phyloP scores from a whole-genome alignment of 2,113 vertebrate genomes.

The Calidris pygmaea region DNA sequence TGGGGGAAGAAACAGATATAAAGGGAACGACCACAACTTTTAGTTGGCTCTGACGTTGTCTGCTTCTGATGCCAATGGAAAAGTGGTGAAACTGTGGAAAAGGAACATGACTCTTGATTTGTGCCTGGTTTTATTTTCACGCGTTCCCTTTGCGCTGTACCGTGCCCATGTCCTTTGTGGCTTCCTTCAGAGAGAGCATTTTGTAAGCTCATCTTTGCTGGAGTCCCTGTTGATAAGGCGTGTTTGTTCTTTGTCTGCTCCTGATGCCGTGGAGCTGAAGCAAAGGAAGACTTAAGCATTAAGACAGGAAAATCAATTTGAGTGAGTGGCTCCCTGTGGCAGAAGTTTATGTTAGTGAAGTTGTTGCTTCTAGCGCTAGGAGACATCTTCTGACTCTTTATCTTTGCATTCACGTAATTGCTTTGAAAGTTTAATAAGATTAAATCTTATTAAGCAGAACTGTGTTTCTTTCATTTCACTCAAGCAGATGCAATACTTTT shows the following conservation, averaged over 20 bases:
- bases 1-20: not conserved
- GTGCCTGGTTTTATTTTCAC: not conserved
- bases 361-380: not conserved
- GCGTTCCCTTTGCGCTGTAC: not conserved
- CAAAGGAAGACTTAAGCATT: not conserved
- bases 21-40: not conserved
- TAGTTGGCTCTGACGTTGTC: not conserved
- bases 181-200: not conserved
- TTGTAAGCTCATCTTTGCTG: not conserved
- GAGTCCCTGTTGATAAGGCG: not conserved
- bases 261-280: not conserved
- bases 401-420: not conserved
- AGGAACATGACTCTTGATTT: not conserved
- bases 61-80: not conserved
- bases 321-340: not conserved
- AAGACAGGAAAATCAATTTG: not conserved
- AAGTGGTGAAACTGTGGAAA: not conserved
- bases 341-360: not conserved
- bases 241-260: not conserved
- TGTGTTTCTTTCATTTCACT: not conserved
- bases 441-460: not conserved
- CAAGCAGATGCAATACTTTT: not conserved
- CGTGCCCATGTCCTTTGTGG: not conserved
- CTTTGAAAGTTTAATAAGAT: slow-evolving; percentile 1
- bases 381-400: not conserved